Evolutionary conservation across 2,888 invertebrate genomes (phyloP), one percentile per base, ranked within the genome.

Genomic region (Heliconius aoede): DNA sequence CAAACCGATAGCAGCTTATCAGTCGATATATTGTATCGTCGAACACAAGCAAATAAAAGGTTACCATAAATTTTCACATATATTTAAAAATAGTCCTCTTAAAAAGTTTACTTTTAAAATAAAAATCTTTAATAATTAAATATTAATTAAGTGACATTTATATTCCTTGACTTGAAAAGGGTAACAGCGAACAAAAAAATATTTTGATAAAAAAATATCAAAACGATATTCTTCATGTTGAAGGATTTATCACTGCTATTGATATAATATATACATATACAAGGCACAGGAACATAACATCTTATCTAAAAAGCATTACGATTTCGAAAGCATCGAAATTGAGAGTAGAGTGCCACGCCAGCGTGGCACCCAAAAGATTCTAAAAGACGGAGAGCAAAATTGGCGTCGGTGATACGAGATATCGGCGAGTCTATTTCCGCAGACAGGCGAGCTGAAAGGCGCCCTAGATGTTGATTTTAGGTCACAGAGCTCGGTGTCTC

Each of bases 361-460:
- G 15, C 18, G 1, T 46, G 18, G 4, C 2, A 13, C 26, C 72
- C 58, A 26, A 62, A 62, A 64, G 71, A 72, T 46, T 15, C 18
- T 64, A 55, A 60, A 64, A 76, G 76, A 74, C 72, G 73, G n/a
- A 18, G 64, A 7, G 64, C 74, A 18, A 72, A 74, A 78, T 76
- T 78, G 76, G 76, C 69, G 68, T 78, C 62, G 73, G 65, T 78
- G 67, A 78, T 80, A 79, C 77, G 72, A 82, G 81, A 82, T 75
- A 81, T 78, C 74, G 77, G 81, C 85, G 87, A 86, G 88, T 91
- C 90, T 92, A 91, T 91, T 92, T 89, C 88, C 86, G 85, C 86
- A 88, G 85, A 81, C 84, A 86, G 85, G 80, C 84, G 85, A 86
- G 88, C 86, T 89, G 88, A 90, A 91, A 89, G 88, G 86, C 87